Base-by-base conservation (phyloP, 2,888 invertebrate genomes). In the Dascillus cervinus region DNA sequence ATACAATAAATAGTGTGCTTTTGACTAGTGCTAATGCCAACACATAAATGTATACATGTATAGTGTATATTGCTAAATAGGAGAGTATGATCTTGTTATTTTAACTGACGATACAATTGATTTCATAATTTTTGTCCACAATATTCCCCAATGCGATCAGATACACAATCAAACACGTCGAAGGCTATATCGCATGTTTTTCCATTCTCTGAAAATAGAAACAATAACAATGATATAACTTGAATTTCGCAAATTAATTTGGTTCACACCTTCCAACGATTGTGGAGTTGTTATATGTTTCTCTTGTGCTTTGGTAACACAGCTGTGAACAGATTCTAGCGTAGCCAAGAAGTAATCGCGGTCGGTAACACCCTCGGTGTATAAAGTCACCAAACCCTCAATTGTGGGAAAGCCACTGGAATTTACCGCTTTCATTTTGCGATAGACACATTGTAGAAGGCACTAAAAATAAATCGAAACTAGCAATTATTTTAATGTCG, bases 131-230 rank as follows among this genome's bases (percentile, higher is more conserved):
- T n/a, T n/a, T 64, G 75, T 11, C 80, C 74, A 52, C 82, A 82
- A 58, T 80, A 81, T 45, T 79, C 77, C 22, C 79, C 82, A 49
- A 84, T 82, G 53, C 79, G 75, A 59, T 82, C 82, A 3, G 83
- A 82, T 44, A 84, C 79, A 55, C 84, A 84, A 56, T 84, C 82
- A 58, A 84, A 84, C 31, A 82, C 78, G 60, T 83, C 80, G 58
- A 82, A 84, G 1, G 84, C 81, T 23, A 83, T 65, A 53, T 83
- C 82, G 51, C 84, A 84, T 50, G 78, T 78, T 50, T 76, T 76
- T 6, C 79, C 80, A 44, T 75, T 75, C 54, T 77, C 79, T 79
- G 69, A 22, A 71, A 73, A 51, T 37, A 42, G 42, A 44, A 38
- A 34, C 17, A 43, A 22, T 29, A 41, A 27, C 40, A 39, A 28